Evolutionary conservation across 1,140 invertebrate genomes (phyloP).

Genomic region (Aethina tumida): DNA sequence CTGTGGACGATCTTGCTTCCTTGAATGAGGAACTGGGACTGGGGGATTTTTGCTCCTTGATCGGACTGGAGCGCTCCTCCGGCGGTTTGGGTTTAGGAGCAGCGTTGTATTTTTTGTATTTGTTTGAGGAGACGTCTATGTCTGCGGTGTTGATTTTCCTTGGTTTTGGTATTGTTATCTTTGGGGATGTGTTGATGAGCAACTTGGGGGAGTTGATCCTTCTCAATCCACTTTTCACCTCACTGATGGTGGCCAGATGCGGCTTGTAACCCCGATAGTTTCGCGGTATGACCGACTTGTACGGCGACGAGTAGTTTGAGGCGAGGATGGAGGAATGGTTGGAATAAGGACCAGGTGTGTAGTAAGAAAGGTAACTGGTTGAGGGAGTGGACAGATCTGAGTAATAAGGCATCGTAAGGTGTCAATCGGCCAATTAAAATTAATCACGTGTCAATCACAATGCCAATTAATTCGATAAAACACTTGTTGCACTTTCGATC

Average conservation of each 20-base stretch:
- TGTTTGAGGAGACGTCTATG: conserved; percentile 66
- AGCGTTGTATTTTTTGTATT: conserved; percentile 36
- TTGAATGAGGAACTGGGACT: conserved; percentile 32
- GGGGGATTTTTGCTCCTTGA: conserved; percentile 32
- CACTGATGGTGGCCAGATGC: conserved; percentile 61
- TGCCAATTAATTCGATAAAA: too few species aligned
- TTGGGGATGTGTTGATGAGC: conserved; percentile 28
- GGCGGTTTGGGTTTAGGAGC: conserved; percentile 22
- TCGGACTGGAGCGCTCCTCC: conserved; percentile 25
- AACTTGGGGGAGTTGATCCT: conserved; percentile 40
- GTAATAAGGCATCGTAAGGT: conserved; percentile 43
- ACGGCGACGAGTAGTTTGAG: conserved; percentile 22
- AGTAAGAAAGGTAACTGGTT: conserved; percentile 31
- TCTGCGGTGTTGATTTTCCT: conserved; percentile 68
- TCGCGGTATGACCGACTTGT: conserved; percentile 6
- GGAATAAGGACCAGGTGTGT: conserved; percentile 44
- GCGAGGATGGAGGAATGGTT: conserved; percentile 44
- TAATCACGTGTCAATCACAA: conserved; percentile 18
- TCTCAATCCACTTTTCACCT: conserved; percentile 38
- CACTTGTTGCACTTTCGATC: too few species aligned
- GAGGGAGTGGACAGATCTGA: conserved; percentile 43
- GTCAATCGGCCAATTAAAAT: conserved; percentile 15
- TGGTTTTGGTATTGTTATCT: conserved; percentile 44
- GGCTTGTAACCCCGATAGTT: conserved; percentile 47
- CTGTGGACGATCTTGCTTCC: conserved; percentile 13